Evolutionary conservation across 2,797 vertebrate genomes (phyloP), one percentile per base, ranked within the genome.

Genomic region (Myripristis murdjan): DNA sequence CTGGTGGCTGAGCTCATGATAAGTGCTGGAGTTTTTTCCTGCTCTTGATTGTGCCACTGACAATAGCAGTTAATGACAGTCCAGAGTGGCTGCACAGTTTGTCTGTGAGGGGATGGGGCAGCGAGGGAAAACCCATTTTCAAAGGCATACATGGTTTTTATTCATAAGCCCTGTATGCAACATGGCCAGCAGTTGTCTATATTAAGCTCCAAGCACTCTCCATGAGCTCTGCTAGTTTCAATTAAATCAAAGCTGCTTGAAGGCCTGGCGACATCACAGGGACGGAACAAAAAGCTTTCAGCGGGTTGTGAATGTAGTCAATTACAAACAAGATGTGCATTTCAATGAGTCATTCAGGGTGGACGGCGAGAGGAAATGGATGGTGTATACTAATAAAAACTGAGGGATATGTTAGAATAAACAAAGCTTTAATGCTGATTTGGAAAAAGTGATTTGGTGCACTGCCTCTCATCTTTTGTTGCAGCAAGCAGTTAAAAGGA

Each of bases 21-120:
- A 92, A 92, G 87, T 88, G 87, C 82, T 76, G 47, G 62, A 73
- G 73, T 73, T 81, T 83, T 82, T 82, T 72, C 52, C 61, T 60
- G 65, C 85, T 86, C 89, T 90, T 92, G 91, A 92, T 91, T 92
- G 88, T 88, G 77, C 77, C 15, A 55, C 82, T 90, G 85, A 93
- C 86, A 94, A 91, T 89, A 85, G 89, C 87, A 86, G 88, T 91
- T 95, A 93, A 92, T 93, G 89, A 86, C 88, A 86, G 87, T 73
- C 67, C 75, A 63, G 86, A 91, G 86, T 85, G 85, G 77, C 78
- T 77, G 73, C 72, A 31, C 39, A 20, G 73, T 70, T 81, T 8
- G 24, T 59, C 62, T 47, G 67, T 57, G 84, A 89, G 82, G 49
- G 85, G 84, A 72, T 66, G 71, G 86, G 63, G 41, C 47, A 59